These are phyloP conservation scores for Hipposideros armiger DNA, from an alignment of 2,113 vertebrate genomes.

Conservation along the genomic window DNA sequence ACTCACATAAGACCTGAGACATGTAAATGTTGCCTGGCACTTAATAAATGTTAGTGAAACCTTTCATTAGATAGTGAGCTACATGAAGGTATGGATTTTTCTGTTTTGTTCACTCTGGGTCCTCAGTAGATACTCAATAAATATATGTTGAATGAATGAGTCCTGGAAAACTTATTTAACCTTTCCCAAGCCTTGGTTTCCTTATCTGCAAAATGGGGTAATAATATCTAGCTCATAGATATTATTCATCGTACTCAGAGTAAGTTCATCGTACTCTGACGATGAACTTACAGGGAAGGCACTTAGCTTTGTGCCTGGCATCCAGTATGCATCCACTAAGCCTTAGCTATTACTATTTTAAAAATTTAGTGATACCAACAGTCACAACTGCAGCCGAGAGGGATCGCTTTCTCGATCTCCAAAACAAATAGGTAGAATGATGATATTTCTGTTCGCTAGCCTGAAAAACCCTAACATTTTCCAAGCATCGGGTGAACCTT, in stretches of 20 bases:
- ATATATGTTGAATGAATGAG: not conserved
- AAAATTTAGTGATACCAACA: not conserved
- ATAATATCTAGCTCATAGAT: not conserved
- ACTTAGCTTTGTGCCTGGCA: not conserved
- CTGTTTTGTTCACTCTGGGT: not conserved
- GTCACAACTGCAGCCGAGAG: not conserved
- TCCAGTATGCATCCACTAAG: not conserved
- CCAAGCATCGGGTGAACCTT: conserved; percentile 71
- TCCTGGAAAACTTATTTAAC: not conserved
- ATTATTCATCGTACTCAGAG: too few species aligned
- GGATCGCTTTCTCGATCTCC: conserved; percentile 36
- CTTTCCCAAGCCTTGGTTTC: not conserved
- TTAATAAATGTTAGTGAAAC: not conserved
- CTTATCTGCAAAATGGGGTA: conserved; percentile 12
- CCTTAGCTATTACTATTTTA: not conserved
- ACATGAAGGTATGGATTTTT: not conserved
- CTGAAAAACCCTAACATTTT: conserved; percentile 52
- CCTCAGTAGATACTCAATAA: not conserved
- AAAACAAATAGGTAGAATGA: conserved; percentile 40
- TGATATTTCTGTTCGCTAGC: conserved; percentile 35
- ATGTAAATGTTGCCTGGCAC: not conserved
- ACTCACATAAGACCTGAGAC: not conserved
- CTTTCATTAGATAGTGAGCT: not conserved
- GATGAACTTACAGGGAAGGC: not conserved
- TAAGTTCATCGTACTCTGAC: too few species aligned